Base-by-base conservation (phyloP, 1,140 invertebrate species). In the Lepeophtheirus salmonis region DNA sequence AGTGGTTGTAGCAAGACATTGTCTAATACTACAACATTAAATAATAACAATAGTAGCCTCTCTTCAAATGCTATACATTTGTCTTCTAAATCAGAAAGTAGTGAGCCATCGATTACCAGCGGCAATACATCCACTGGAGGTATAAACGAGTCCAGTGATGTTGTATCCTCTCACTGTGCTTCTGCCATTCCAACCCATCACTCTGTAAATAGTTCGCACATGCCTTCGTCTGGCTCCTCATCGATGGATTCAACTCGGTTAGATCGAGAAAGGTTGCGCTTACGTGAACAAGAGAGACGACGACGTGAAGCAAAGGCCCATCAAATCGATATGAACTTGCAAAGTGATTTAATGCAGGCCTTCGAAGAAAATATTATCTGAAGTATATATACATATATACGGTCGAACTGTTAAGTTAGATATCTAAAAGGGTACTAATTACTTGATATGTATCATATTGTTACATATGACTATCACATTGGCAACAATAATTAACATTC, bases 291-390 rank as follows among this genome's bases (percentile, higher is more conserved):
- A 16, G 57, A 59, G 23, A 14, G 57, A 2, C 26, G 57, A 12
- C 23, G 57, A 13, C 16, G 57, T 6, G 57, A 59, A 22, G 57
- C 57, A 10, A 41, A 59, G 22, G 57, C 30, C 17, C 51, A 59
- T 23, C 26, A 50, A 16, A 59, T 59, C 30, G 57, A 59, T 23
- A 59, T 59, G 57, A 59, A 59, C 57, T 17, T 25, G 18, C 57
- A 59, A 41, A 18, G n/a, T 16, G 57, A 59, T 22, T 23, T 59
- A 3, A 59, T 59, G 57, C 30, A 26, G 3, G 57, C 57, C n/a
- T 59, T 59, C 18, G 57, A 59, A 59, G 57, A 59, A 22, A 59
- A 59, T 22, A 59, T 59, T 50, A 59, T 18, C 22, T 59, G 23
- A 57, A 13, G 13, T 10, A 52, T n/a, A n/a, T n/a, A n/a, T n/a